These are phyloP conservation scores for Choreutis nemorana DNA, from an alignment of 2,888 invertebrate genomes.

Conservation along the genomic window DNA sequence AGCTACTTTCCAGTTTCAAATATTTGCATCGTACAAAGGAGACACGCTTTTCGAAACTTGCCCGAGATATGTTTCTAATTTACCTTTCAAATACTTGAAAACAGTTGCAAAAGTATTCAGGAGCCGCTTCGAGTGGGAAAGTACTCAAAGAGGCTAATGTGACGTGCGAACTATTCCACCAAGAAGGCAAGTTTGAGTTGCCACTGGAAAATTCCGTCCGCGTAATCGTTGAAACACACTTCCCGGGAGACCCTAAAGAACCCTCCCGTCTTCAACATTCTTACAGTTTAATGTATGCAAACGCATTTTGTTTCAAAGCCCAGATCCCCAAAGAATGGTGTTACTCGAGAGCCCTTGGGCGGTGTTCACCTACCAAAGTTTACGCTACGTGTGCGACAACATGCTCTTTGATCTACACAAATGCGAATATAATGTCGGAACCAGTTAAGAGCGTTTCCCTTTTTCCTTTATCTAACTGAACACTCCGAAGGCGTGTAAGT, in stretches of 20 bases:
- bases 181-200: slow-evolving; percentile 49
- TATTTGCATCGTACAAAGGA: slow-evolving; percentile 31
- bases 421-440: slow-evolving; percentile 61
- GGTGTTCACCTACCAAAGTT: slow-evolving; percentile 41
- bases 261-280: slow-evolving; percentile 61
- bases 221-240: slow-evolving; percentile 63
- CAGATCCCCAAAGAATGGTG: slow-evolving; percentile 55
- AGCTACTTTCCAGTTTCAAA: too few species aligned
- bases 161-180: slow-evolving; percentile 57
- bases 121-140: slow-evolving; percentile 50
- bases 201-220: slow-evolving; percentile 53
- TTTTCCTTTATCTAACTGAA: slow-evolving; percentile 38
- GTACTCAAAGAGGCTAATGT: slow-evolving; percentile 52
- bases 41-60: slow-evolving; percentile 26
- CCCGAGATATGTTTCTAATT: slow-evolving; percentile 51
- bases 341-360: slow-evolving; percentile 52
- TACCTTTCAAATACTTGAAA: slow-evolving; percentile 60
- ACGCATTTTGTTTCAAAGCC: slow-evolving; percentile 67
- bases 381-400: slow-evolving; percentile 49
- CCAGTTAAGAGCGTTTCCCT: slow-evolving; percentile 47
- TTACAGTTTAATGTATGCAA: slow-evolving; percentile 67
- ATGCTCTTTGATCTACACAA: slow-evolving; percentile 62
- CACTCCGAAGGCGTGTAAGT: slow-evolving; percentile 26
- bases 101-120: slow-evolving; percentile 45
- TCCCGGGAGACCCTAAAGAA: slow-evolving; percentile 42